Percentiles rank a stretch among this genome's conserved stretches.
Conservation (phyloP, 2,888 invertebrate species). For the Arge pagana region DNA sequence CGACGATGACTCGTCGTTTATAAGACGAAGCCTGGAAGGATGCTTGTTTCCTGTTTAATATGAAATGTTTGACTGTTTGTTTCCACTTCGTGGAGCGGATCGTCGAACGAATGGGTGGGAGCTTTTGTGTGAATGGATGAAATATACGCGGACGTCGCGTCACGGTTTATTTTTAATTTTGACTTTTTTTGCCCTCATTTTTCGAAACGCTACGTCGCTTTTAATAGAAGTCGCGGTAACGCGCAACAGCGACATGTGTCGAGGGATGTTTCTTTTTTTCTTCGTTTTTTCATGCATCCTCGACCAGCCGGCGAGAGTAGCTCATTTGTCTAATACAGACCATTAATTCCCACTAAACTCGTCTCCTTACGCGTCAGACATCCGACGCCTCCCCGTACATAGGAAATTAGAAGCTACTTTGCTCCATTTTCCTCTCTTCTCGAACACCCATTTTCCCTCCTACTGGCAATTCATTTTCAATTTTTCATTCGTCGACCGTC, state of each 20-base stretch:
- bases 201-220: neutral
- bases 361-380: slow-evolving; percentile 21
- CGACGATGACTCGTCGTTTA: too few species aligned
- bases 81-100: neutral
- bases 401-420: slow-evolving; percentile 22
- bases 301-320: slow-evolving; percentile 2
- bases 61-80: slow-evolving; percentile 7
- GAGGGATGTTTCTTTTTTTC: neutral
- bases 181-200: slow-evolving; percentile 6
- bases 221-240: slow-evolving; percentile 11
- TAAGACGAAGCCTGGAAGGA: too few species aligned
- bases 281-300: neutral
- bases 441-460: too few species aligned
- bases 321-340: slow-evolving; percentile 36
- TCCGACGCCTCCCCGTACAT: slow-evolving; percentile 13
- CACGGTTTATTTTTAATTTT: slow-evolving; percentile 18
- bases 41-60: slow-evolving; percentile 15
- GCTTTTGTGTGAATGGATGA: slow-evolving; percentile 8
- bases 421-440: slow-evolving; percentile 39
- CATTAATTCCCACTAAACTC: slow-evolving; percentile 35
- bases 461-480: neutral
- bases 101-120: neutral
- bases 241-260: slow-evolving; percentile 13
- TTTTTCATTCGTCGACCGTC: neutral
- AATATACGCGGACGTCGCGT: slow-evolving; percentile 17